These are phyloP conservation scores for Neodon shergylaensis DNA, from an alignment of 2,113 vertebrate species.

Conservation along the genomic window DNA sequence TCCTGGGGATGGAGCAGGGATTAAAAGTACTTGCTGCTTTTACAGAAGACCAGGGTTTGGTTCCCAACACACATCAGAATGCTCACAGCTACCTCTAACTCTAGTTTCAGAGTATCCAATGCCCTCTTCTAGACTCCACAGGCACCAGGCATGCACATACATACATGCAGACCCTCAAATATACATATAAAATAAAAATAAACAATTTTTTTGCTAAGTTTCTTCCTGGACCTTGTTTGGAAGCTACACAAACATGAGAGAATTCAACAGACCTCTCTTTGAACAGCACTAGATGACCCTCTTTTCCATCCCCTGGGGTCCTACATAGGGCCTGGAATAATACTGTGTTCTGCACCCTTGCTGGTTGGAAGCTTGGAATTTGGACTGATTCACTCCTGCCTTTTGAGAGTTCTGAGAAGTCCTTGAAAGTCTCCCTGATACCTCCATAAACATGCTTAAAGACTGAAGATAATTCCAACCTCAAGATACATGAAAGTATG, in stretches of 20 bases:
- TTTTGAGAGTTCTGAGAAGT: background rate
- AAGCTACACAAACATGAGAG: background rate
- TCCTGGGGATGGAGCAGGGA: background rate
- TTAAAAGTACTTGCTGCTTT: background rate
- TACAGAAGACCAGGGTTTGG: background rate
- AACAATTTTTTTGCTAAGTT: background rate
- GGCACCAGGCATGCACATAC: background rate
- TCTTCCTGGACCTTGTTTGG: background rate
- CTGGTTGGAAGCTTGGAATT: background rate
- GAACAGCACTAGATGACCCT: background rate
- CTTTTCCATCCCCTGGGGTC: background rate
- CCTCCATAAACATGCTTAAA: background rate
- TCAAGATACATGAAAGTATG: background rate
- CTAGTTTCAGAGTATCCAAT: background rate
- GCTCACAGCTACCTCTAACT: background rate
- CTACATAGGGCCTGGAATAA: background rate
- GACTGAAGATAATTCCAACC: background rate
- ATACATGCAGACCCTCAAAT: background rate
- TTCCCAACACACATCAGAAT: background rate
- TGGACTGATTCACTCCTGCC: background rate
- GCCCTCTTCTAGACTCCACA: background rate
- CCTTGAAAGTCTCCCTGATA: background rate
- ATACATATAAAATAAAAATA: background rate
- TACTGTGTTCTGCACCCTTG: background rate
- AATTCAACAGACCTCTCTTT: background rate